Evolutionary conservation across 2,797 vertebrate species (phyloP), one percentile per base, ranked within the genome.

Genomic region (Taeniopygia guttata): DNA sequence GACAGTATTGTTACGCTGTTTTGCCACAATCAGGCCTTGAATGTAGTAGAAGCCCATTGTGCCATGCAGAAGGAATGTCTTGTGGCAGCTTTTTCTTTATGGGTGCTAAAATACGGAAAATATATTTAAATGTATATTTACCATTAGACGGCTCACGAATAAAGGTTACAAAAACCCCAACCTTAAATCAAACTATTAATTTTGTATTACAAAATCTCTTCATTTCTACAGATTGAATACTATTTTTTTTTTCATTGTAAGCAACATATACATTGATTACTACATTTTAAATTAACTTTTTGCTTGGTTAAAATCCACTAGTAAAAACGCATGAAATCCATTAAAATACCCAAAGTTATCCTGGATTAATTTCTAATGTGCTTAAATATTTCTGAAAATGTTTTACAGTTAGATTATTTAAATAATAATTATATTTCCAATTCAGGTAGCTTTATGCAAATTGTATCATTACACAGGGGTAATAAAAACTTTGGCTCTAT

Each of bases 341-440:
- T 72, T 82, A 77, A 92, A 81, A 88, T 59, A 34, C 54, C 58
- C 27, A 23, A 76, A 79, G 17, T 73, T 87, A 60, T 46, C 42
- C 49, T 64, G 46, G 45, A 83, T 89, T 17, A 75, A 91, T 89
- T 80, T 92, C 72, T 85, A 85, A 83, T 51, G 58, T 0, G 0
- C 58, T 69, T 89, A 87, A 90, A 70, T 62, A 77, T 86, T 93
- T 86, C 56, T 87, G 46, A 90, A 96, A 95, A 95, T 2, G 0
- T 77, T 92, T 84, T 63, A 51, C 29, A 84, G 22, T 42, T 48
- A 73, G n/a, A 72, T 42, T 42, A 76, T 72, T 86, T 81, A 91
- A 77, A 80, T 46, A 93, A 87, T 79, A 94, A 86, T 74, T 73
- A 34, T 67, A 69, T 63, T 88, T 94, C 40, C 51, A 66, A 62